A percentile compares a stretch with the other conserved stretches of the same genome.
Conservation (phyloP, 2,888 invertebrate genomes). For the Habrosyne pyritoides region DNA sequence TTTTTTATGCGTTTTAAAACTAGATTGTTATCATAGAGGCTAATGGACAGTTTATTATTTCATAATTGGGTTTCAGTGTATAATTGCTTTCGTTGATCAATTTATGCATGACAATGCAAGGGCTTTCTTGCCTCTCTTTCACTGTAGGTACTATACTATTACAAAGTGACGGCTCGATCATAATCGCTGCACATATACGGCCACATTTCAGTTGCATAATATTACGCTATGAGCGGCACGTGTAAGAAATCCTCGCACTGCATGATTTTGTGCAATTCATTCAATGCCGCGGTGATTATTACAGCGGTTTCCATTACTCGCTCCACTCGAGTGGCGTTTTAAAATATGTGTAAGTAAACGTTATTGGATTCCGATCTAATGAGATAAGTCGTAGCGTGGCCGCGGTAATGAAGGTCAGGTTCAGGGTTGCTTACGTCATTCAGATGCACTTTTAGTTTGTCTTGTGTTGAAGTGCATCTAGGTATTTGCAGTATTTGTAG, state of each 20-base stretch:
- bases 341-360: neutral
- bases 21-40: too few species aligned
- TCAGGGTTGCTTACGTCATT: conserved; percentile 51
- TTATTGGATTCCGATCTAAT: neutral
- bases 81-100: too few species aligned
- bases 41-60: too few species aligned
- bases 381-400: neutral
- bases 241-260: conserved; percentile 42
- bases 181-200: neutral
- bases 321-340: neutral
- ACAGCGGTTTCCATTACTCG: neutral
- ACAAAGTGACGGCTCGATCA: neutral
- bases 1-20: too few species aligned
- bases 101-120: too few species aligned
- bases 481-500: neutral
- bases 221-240: conserved; percentile 59
- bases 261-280: neutral
- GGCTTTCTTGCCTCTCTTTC: too few species aligned
- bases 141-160: conserved; percentile 1
- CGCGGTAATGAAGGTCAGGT: conserved; percentile 37
- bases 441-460: conserved; percentile 45
- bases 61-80: too few species aligned
- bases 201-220: conserved; percentile 57
- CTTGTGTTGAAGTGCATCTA: conserved; percentile 5
- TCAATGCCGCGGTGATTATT: neutral